phyloP scores from a whole-genome alignment of 2,888 invertebrate genomes.

The Hesperia comma region DNA sequence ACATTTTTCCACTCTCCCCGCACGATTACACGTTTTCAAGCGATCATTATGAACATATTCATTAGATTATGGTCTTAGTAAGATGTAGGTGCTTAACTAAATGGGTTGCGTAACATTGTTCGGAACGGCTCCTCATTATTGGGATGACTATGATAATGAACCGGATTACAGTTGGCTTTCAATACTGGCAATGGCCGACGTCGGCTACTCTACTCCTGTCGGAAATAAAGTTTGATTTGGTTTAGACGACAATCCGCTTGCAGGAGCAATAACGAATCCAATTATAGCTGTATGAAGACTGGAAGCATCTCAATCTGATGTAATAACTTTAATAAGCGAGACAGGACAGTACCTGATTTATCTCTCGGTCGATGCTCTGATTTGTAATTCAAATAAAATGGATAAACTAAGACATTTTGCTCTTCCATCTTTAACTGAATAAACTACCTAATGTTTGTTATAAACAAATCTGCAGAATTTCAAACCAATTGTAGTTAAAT shows the following conservation, averaged over 20 bases:
- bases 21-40: no score
- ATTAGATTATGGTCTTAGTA: no score
- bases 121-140: neutral
- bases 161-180: conserved; percentile 22
- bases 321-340: conserved; percentile 27
- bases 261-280: conserved; percentile 47
- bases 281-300: conserved; percentile 42
- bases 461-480: no score
- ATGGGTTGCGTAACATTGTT: neutral
- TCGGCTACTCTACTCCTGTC: conserved; percentile 17
- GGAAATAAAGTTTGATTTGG: conserved; percentile 34
- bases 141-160: conserved; percentile 15
- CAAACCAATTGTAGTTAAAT: no score
- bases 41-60: no score
- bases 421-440: no score
- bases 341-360: conserved; percentile 26
- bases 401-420: no score
- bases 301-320: conserved; percentile 14
- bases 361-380: conserved; percentile 18
- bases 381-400: no score
- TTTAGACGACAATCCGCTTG: conserved; percentile 45
- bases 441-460: no score
- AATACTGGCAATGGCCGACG: conserved; percentile 13
- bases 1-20: no score
- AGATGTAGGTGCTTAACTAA: no score